phyloP scores from a whole-genome alignment of 1,140 invertebrate genomes.

The Drosophila watanabei region DNA sequence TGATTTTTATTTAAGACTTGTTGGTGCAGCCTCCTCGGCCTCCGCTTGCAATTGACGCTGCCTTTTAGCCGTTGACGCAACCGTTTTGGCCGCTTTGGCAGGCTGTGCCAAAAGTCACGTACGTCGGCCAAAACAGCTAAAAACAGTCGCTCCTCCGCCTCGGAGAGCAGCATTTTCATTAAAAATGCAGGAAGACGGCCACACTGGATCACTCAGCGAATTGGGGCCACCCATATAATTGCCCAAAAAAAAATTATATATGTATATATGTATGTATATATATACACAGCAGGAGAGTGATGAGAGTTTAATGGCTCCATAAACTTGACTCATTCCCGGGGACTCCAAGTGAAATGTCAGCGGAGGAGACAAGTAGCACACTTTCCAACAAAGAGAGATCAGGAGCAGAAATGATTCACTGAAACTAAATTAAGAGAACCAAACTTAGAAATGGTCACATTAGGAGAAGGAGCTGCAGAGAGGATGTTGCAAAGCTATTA shows the following conservation, averaged over 20 bases:
- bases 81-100: conserved; percentile 34
- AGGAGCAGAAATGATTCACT: conserved; percentile 15
- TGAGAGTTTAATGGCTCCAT: conserved; percentile 45
- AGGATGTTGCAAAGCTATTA: no score
- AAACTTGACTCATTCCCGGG: conserved; percentile 24
- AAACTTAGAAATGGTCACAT: no score
- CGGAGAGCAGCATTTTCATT: conserved; percentile 42
- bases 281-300: background rate
- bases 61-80: conserved; percentile 59
- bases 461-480: background rate
- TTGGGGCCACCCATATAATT: conserved; percentile 51
- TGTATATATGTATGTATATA: background rate
- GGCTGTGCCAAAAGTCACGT: conserved; percentile 78
- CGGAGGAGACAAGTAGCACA: background rate
- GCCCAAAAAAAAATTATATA: conserved; percentile 22
- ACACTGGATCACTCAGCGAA: conserved; percentile 49
- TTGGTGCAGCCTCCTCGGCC: conserved; percentile 23
- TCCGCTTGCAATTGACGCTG: conserved; percentile 26
- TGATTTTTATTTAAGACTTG: conserved; percentile 55
- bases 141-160: conserved; percentile 5
- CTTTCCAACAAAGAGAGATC: conserved; percentile 17
- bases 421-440: background rate
- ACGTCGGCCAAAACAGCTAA: conserved; percentile 42
- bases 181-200: conserved; percentile 65
- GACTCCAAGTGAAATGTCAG: conserved; percentile 19